Evolutionary conservation across 2,797 vertebrate species (phyloP).

Genomic region (Discoglossus pictus): DNA sequence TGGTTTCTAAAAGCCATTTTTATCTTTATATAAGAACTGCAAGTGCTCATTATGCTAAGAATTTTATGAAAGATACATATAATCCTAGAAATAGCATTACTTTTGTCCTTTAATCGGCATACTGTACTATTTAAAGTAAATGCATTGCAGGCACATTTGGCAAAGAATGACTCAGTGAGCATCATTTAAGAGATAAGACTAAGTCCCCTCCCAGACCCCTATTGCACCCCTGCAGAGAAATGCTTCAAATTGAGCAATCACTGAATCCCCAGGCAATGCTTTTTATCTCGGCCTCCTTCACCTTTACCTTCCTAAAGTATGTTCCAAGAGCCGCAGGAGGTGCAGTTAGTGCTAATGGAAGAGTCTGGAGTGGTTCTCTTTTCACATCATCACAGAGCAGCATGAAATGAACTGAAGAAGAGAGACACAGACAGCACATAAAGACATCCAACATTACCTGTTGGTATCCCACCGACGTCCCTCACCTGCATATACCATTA

Average conservation of each 20-base stretch:
- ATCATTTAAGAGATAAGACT: constrained; percentile 33
- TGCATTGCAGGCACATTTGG: neutral
- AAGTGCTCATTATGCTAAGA: too few species aligned
- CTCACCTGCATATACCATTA: too few species aligned
- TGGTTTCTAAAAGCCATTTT: too few species aligned
- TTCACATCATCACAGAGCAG: constrained; percentile 44
- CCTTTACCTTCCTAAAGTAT: constrained; percentile 50
- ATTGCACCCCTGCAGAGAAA: constrained; percentile 42
- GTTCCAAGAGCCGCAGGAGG: constrained; percentile 48
- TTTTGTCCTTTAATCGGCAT: too few species aligned
- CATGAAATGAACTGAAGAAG: constrained; percentile 16
- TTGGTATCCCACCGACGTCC: too few species aligned
- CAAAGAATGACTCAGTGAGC: constrained; percentile 25
- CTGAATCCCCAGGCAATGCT: constrained; percentile 50
- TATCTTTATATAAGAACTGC: too few species aligned
- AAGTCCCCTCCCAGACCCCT: constrained; percentile 11
- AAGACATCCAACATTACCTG: too few species aligned
- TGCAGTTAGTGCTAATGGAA: constrained; percentile 50
- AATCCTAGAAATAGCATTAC: too few species aligned
- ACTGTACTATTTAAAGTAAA: constrained; percentile 12
- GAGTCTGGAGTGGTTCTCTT: constrained; percentile 40
- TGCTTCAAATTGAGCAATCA: constrained; percentile 51
- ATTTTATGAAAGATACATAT: too few species aligned
- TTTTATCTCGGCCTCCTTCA: constrained; percentile 51
- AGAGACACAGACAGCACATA: constrained; percentile 7